Evolutionary conservation across 2,113 vertebrate species (phyloP).

Genomic region (Grammomys surdaster): DNA sequence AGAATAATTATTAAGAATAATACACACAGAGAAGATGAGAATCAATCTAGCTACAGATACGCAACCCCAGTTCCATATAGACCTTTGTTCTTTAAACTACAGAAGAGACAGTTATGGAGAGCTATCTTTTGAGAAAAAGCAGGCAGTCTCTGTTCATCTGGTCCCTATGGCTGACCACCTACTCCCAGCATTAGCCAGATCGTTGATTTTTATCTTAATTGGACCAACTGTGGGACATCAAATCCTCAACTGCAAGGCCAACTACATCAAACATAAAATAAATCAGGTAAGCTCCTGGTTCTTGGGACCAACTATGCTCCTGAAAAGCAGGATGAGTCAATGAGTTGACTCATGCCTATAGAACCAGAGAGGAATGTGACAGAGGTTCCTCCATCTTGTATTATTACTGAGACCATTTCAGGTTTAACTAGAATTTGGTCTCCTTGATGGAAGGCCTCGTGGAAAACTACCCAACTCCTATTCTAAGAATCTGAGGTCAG

Average conservation of each 20-base stretch:
- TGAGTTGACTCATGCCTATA: not conserved
- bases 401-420: not conserved
- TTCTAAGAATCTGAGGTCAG: not conserved
- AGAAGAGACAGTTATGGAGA: not conserved
- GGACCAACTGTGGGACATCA: not conserved
- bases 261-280: not conserved
- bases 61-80: too few relatives aligned
- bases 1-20: not conserved
- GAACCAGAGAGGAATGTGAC: not conserved
- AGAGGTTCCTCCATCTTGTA: not conserved
- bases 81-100: not conserved
- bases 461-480: not conserved
- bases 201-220: not conserved
- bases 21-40: not conserved
- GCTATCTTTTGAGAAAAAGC: not conserved
- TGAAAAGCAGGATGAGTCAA: not conserved
- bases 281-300: not conserved
- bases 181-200: not conserved
- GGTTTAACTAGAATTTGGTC: not conserved
- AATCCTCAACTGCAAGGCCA: not conserved
- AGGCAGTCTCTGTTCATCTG: not conserved
- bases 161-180: not conserved
- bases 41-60: not conserved
- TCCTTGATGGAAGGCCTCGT: not conserved
- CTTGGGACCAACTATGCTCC: not conserved